These are phyloP conservation scores for Cristatella mucedo DNA, from an alignment of 2,888 invertebrate genomes.

Conservation along the genomic window DNA sequence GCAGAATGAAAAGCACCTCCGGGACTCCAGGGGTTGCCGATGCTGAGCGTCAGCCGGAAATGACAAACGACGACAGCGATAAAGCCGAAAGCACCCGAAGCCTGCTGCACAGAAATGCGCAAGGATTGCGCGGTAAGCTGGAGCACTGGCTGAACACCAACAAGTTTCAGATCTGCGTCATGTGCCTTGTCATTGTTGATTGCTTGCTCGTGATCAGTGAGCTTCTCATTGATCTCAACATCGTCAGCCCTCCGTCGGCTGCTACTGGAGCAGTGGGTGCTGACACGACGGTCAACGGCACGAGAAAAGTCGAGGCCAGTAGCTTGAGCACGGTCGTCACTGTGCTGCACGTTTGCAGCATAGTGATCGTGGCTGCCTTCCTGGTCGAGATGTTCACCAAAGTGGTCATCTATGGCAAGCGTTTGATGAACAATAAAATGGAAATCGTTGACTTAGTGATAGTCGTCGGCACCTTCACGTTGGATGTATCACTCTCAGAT, in stretches of 20 bases:
- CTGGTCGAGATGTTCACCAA: slow-evolving; percentile 32
- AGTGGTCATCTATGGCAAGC: slow-evolving; percentile 29
- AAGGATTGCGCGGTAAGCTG: slow-evolving; percentile 20
- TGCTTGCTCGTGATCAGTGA: slow-evolving; percentile 37
- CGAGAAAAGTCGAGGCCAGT: slow-evolving; percentile 24
- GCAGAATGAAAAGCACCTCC: no score
- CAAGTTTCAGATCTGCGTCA: slow-evolving; percentile 32
- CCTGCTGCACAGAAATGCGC: no score
- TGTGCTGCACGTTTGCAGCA: slow-evolving; percentile 35
- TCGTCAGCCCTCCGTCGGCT: slow-evolving; percentile 20
- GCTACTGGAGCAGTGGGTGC: no score
- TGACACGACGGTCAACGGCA: slow-evolving; percentile 15
- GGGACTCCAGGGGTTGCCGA: no score
- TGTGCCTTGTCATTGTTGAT: slow-evolving; percentile 36
- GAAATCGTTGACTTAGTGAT: slow-evolving; percentile 39
- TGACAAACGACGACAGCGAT: no score
- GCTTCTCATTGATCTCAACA: slow-evolving; percentile 34
- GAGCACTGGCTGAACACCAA: slow-evolving; percentile 21
- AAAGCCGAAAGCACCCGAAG: no score
- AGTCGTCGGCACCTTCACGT: slow-evolving; percentile 33
- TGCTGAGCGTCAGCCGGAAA: no score
- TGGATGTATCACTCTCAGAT: slow-evolving; percentile 33
- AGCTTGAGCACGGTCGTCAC: no score
- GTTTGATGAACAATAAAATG: slow-evolving; percentile 35
- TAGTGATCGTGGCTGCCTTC: slow-evolving; percentile 33